Conservation (phyloP, 2,113 vertebrate species). For the Datnioides undecimradiatus region DNA sequence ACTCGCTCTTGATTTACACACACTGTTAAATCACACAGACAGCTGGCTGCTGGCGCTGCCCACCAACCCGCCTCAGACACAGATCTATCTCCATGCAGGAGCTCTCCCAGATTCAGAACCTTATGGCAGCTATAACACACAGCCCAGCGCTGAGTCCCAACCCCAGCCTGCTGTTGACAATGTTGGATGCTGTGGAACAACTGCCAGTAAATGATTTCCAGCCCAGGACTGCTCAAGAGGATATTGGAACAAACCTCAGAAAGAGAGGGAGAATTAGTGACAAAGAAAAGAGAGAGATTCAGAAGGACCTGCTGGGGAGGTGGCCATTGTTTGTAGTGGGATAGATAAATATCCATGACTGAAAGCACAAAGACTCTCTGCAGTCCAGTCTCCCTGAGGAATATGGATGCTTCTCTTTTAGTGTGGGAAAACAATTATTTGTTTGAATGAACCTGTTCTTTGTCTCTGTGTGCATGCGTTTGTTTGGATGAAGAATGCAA, state of each 20-base stretch:
- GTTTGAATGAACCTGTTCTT: constrained; percentile 42
- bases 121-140: constrained; percentile 61
- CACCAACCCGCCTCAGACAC: constrained; percentile 61
- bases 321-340: constrained; percentile 56
- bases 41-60: constrained; percentile 69
- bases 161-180: constrained; percentile 54
- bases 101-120: constrained; percentile 64
- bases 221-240: constrained; percentile 26
- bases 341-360: constrained; percentile 55
- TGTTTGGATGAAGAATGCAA: not conserved
- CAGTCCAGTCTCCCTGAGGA: constrained; percentile 23
- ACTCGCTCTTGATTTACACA: constrained; percentile 79
- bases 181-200: constrained; percentile 42
- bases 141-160: constrained; percentile 20
- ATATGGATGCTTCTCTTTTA: constrained; percentile 29
- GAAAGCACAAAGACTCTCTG: constrained; percentile 52
- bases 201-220: constrained; percentile 59
- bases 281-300: constrained; percentile 41
- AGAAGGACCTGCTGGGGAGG: constrained; percentile 46
- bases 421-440: constrained; percentile 50
- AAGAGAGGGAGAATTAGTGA: constrained; percentile 23
- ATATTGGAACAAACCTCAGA: constrained; percentile 27
- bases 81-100: constrained; percentile 68
- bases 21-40: constrained; percentile 82
- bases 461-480: constrained; percentile 18